Evolutionary conservation across 1,140 invertebrate species (phyloP).

Genomic region (Calliphora vicina): DNA sequence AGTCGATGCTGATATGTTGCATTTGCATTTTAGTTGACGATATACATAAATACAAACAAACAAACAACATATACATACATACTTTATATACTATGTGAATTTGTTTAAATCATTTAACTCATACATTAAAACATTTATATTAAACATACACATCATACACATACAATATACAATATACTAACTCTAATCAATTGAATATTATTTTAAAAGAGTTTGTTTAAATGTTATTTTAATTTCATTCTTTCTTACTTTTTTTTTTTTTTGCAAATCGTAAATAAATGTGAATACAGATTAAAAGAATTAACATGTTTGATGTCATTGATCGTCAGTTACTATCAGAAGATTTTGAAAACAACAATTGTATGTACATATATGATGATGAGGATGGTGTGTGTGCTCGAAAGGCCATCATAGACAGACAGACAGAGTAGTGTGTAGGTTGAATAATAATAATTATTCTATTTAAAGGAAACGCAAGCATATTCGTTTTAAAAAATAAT

Average conservation of each 20-base stretch:
- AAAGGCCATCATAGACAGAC: too few relatives aligned
- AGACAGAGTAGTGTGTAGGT: too few relatives aligned
- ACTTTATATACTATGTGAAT: not conserved
- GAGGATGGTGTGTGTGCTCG: too few relatives aligned
- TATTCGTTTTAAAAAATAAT: not conserved
- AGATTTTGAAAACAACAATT: too few relatives aligned
- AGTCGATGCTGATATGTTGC: too few relatives aligned
- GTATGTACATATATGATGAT: too few relatives aligned
- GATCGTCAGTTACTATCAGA: too few relatives aligned
- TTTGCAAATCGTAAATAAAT: constrained; percentile 6
- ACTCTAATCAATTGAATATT: not conserved
- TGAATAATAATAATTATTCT: not conserved
- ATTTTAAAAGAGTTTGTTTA: not conserved
- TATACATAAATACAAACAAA: too few relatives aligned
- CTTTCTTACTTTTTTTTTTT: not conserved
- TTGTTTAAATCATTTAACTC: not conserved
- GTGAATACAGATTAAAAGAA: not conserved
- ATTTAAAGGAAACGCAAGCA: not conserved
- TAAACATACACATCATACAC: too few relatives aligned
- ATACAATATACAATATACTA: not conserved
- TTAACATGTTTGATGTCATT: not conserved
- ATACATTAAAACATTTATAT: not conserved
- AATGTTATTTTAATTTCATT: not conserved
- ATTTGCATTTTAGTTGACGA: too few relatives aligned
- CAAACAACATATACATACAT: too few relatives aligned